A percentile compares a stretch with the other conserved stretches of the same genome.
phyloP scores from a whole-genome alignment of 2,113 vertebrate genomes.

The Lasiurus cinereus region DNA sequence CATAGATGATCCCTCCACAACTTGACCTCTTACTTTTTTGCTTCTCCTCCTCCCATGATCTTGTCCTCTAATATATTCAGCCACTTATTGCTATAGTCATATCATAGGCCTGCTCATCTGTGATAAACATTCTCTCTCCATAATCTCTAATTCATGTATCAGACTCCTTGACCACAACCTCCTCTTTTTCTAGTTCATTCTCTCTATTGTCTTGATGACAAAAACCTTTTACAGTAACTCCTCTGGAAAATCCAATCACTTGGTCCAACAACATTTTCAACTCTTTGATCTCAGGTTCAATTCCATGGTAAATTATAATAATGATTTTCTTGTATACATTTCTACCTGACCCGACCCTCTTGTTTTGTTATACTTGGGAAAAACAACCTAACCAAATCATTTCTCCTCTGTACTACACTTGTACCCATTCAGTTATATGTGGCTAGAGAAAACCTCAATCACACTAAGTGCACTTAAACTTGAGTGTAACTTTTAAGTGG shows the following conservation, averaged over 20 bases:
- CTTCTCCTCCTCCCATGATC: background rate
- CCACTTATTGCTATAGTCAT: background rate
- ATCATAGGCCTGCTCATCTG: background rate
- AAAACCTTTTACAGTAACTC: background rate
- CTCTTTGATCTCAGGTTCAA: background rate
- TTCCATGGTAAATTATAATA: slow-evolving; percentile 1
- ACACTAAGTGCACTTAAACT: background rate
- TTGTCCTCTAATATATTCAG: background rate
- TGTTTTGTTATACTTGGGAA: background rate
- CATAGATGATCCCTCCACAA: background rate
- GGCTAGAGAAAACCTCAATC: background rate
- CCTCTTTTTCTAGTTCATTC: slow-evolving; percentile 42
- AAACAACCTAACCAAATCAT: background rate
- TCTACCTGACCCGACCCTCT: background rate
- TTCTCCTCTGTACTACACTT: background rate
- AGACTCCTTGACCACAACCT: background rate
- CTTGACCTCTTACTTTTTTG: background rate
- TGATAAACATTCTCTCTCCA: background rate
- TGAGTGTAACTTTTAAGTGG: background rate
- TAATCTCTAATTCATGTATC: background rate
- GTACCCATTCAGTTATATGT: background rate
- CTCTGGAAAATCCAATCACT: background rate
- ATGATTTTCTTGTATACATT: background rate
- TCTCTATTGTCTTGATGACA: background rate
- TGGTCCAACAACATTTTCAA: background rate